A percentile compares a stretch with the other conserved stretches of the same genome.
These are phyloP conservation scores for Spodoptera litura DNA, from an alignment of 1,140 invertebrate genomes.

Conservation along the genomic window DNA sequence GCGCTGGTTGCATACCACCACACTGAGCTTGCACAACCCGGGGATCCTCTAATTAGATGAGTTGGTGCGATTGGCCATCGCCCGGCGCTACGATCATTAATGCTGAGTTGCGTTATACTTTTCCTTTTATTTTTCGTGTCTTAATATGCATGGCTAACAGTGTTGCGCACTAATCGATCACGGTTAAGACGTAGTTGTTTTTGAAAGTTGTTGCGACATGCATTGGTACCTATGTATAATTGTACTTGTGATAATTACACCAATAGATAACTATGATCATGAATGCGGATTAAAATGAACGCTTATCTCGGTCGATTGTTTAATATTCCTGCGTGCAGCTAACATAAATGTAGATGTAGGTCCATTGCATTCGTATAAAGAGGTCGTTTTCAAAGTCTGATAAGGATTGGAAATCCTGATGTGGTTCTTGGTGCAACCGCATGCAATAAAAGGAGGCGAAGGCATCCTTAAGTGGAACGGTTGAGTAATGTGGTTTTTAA, in stretches of 20 bases:
- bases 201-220: slow-evolving; percentile 38
- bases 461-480: slow-evolving; percentile 14
- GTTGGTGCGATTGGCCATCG: slow-evolving; percentile 50
- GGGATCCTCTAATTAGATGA: slow-evolving; percentile 65
- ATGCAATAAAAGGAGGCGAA: slow-evolving; percentile 21
- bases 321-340: slow-evolving; percentile 2
- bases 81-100: slow-evolving; percentile 17
- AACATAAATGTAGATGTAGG: neutral
- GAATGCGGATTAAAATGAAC: slow-evolving; percentile 20
- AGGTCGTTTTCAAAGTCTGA: slow-evolving; percentile 30
- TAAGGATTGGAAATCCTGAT: slow-evolving; percentile 22
- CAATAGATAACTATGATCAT: neutral
- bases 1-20: slow-evolving; percentile 21
- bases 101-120: slow-evolving; percentile 42
- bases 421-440: slow-evolving; percentile 22
- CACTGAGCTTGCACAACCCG: slow-evolving; percentile 52
- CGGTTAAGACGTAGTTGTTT: slow-evolving; percentile 25
- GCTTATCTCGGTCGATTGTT: slow-evolving; percentile 6
- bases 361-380: slow-evolving; percentile 11
- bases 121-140: slow-evolving; percentile 45
- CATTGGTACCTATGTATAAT: neutral
- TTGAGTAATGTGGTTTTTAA: slow-evolving; percentile 35
- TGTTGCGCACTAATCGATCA: slow-evolving; percentile 42
- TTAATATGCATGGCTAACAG: slow-evolving; percentile 19
- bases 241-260: neutral